phyloP scores from a whole-genome alignment of 2,113 vertebrate species.

The Gymnogyps californianus region DNA sequence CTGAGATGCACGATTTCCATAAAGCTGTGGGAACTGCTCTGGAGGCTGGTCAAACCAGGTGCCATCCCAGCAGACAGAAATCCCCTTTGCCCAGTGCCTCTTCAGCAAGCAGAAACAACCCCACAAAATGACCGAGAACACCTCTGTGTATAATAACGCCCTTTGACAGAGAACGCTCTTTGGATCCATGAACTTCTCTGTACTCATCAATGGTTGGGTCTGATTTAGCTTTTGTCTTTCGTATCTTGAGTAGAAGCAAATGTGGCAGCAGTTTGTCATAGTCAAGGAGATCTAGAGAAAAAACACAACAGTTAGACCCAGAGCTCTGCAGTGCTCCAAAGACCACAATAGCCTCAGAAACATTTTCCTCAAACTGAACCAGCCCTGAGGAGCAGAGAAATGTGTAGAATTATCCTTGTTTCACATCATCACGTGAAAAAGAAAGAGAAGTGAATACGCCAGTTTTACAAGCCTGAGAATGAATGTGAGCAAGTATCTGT shows the following conservation, averaged over 20 bases:
- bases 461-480: constrained; percentile 8
- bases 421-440: neutral
- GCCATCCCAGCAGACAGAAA: neutral
- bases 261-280: neutral
- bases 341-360: neutral
- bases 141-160: neutral
- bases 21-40: neutral
- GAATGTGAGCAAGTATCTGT: neutral
- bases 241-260: neutral
- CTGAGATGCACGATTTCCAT: neutral
- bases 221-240: neutral
- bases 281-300: neutral
- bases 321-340: neutral
- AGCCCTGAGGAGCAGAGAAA: neutral
- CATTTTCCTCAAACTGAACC: neutral
- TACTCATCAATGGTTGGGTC: neutral
- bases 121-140: neutral
- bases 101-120: neutral
- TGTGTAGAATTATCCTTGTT: neutral
- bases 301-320: neutral
- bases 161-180: neutral
- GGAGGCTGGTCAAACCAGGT: neutral
- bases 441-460: neutral
- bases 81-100: neutral
- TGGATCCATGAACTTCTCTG: neutral